These are phyloP conservation scores for Ibycter americanus DNA, from an alignment of 2,797 vertebrate species.

Conservation along the genomic window DNA sequence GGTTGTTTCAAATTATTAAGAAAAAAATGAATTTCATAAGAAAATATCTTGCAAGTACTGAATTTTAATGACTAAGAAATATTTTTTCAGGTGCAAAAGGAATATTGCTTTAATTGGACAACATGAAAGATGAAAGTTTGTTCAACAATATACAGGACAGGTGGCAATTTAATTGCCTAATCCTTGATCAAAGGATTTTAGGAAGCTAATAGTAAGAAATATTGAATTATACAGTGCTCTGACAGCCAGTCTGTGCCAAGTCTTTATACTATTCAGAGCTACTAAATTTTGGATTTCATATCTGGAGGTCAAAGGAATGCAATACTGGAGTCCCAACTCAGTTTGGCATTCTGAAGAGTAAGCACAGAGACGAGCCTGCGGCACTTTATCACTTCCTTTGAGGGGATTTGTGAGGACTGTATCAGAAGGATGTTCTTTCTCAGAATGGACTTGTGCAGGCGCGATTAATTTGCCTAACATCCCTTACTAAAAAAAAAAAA, in stretches of 20 bases:
- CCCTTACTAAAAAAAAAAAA: background rate
- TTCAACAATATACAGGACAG: background rate
- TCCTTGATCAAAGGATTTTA: slow-evolving; percentile 36
- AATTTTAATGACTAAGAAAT: background rate
- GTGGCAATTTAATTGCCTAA: background rate
- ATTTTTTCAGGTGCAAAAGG: slow-evolving; percentile 53
- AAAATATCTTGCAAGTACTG: background rate
- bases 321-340: background rate
- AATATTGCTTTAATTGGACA: background rate
- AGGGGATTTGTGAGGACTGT: background rate
- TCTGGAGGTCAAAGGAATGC: background rate
- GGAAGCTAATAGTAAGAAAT: background rate
- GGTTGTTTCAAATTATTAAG: background rate
- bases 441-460: background rate
- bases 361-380: background rate
- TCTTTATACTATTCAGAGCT: background rate
- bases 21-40: background rate
- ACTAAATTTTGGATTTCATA: background rate
- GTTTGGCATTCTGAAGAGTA: background rate
- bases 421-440: background rate
- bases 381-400: background rate
- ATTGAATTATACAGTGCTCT: background rate
- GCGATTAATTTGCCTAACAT: background rate
- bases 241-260: background rate
- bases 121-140: slow-evolving; percentile 2